Evolutionary conservation across 2,113 vertebrate genomes (phyloP), one percentile per base, ranked within the genome.

Genomic region (Carollia perspicillata): DNA sequence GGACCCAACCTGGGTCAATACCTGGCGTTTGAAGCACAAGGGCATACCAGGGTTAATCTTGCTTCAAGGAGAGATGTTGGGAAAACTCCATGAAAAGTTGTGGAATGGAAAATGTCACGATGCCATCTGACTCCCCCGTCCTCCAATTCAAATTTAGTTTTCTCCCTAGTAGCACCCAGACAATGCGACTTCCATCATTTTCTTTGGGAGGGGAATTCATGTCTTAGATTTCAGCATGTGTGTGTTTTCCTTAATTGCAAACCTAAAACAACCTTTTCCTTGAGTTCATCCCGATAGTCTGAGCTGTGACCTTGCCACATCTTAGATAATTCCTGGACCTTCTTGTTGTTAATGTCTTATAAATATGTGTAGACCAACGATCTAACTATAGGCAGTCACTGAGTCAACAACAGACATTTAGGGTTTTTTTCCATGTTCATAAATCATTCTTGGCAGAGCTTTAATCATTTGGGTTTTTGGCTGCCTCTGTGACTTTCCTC

Each of bases 371-470:
- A 78, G 93, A 66, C 65, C 72, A 66, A 47, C 93, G 91, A 60
- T 92, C 55, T 89, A 68, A 92, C 83, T 68, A 4, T 77, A 84
- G 68, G 44, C 90, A 95, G 79, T 88, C 51, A 87, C 53, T 42
- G 72, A 92, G 88, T 89, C 80, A 84, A 90, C 66, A 90, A n/a
- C 80, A 85, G 84, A 58, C 90, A 93, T 77, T 93, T 92, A 55
- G 30, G 33, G 1, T n/a, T 83, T 92, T 14, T 44, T 78, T 7
- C 1, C 20, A 0, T 55, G 47, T 89, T 96, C 93, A 58, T 98
- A 97, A 97, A 92, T 97, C 85, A 96, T 58, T 95, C 78, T 89
- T 93, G 96, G 97, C 84, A 97, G 93, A 87, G 79, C 84, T 81
- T 97, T 96, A 69, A 93, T 97, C 89, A 87, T 96, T 96, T 53